A percentile compares a stretch with the other conserved stretches of the same genome.
phyloP scores from a whole-genome alignment of 2,113 vertebrate species.

The Rhinoptilus africanus region DNA sequence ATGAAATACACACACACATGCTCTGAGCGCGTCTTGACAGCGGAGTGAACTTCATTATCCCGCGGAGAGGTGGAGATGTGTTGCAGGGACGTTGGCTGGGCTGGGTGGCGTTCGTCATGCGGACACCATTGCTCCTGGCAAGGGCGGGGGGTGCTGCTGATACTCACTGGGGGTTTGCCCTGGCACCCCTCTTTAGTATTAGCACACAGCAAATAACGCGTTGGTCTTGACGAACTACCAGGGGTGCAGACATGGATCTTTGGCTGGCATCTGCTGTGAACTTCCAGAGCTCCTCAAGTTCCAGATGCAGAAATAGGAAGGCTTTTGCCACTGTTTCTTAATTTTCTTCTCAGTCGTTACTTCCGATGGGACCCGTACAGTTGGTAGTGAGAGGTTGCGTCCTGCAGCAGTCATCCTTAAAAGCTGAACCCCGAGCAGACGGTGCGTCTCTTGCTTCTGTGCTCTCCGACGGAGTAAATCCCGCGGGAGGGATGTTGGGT shows the following conservation, averaged over 20 bases:
- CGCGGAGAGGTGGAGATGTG: not conserved
- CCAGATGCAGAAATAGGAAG: not conserved
- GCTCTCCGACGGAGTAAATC: not conserved
- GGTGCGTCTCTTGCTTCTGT: not conserved
- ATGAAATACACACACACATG: not conserved
- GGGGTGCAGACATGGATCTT: not conserved
- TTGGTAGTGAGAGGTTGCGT: not conserved
- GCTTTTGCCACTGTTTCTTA: not conserved
- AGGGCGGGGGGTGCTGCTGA: not conserved
- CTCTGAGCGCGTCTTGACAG: not conserved
- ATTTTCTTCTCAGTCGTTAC: not conserved
- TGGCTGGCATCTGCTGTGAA: not conserved
- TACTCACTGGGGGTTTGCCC: not conserved
- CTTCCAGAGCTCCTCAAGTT: not conserved
- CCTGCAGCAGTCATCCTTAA: not conserved
- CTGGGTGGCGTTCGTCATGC: not conserved
- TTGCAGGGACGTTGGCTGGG: not conserved
- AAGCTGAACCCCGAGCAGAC: not conserved
- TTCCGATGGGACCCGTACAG: not conserved
- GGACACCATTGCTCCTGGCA: not conserved
- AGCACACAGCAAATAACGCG: not conserved
- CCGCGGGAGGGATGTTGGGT: not conserved
- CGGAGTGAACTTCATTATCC: conserved; percentile 7
- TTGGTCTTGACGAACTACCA: not conserved
- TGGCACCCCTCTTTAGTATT: not conserved